A percentile compares a stretch with the other conserved stretches of the same genome.
phyloP scores from a whole-genome alignment of 2,797 vertebrate genomes.

The Sebastes hopkinsi region DNA sequence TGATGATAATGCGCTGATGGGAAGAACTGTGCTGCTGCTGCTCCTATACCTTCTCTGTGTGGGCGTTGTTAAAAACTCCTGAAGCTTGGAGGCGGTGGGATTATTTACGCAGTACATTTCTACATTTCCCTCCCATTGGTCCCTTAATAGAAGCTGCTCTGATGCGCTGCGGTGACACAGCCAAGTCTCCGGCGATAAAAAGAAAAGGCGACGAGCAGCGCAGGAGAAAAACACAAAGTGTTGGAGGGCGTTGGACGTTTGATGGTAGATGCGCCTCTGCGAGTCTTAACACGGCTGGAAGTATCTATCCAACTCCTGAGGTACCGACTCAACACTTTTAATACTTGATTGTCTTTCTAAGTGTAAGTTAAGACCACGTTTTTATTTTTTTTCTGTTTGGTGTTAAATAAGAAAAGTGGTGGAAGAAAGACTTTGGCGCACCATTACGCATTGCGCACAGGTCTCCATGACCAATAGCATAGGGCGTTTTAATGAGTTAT shows the following conservation, averaged over 20 bases:
- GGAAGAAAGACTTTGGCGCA: background rate
- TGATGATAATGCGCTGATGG: slow-evolving; percentile 15
- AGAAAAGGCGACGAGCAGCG: slow-evolving; percentile 34
- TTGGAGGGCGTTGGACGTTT: slow-evolving; percentile 28
- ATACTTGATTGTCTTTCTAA: background rate
- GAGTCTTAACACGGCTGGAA: slow-evolving; percentile 59
- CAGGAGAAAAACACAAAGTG: slow-evolving; percentile 27
- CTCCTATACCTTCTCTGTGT: slow-evolving; percentile 49
- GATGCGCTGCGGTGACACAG: slow-evolving; percentile 69
- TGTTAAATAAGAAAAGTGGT: background rate
- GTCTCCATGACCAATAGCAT: background rate
- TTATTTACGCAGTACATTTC: slow-evolving; percentile 52
- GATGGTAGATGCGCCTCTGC: slow-evolving; percentile 45
- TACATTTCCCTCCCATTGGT: slow-evolving; percentile 74
- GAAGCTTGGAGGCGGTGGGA: slow-evolving; percentile 46
- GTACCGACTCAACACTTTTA: slow-evolving; percentile 49
- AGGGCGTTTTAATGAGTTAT: background rate
- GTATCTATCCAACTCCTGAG: slow-evolving; percentile 61
- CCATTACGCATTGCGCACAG: slow-evolving; percentile 30
- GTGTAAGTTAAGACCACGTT: background rate
- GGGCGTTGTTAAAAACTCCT: slow-evolving; percentile 63
- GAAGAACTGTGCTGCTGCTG: slow-evolving; percentile 26
- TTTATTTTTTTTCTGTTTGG: background rate
- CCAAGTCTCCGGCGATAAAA: slow-evolving; percentile 65
- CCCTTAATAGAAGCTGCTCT: slow-evolving; percentile 48